Evolutionary conservation across 2,797 vertebrate species (phyloP), one percentile per base, ranked within the genome.

Genomic region (Danio albolineatus): DNA sequence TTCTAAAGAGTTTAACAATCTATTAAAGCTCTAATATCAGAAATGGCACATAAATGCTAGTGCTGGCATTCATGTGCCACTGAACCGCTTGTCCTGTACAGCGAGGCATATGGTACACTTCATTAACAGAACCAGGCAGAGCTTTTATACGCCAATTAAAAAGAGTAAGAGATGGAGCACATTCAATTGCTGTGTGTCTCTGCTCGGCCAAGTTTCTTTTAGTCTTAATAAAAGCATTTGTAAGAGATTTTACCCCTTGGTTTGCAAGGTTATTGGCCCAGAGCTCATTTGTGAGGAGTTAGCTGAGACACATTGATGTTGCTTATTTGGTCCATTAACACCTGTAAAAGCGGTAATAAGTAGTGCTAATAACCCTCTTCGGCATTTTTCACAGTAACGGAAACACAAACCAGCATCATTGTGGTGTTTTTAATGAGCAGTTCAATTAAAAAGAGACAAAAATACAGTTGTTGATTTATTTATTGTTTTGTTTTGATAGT

Each of bases 91-190:
- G 66, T 82, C 71, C 73, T 49, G 76, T 76, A 70, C 83, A 56
- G 19, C 48, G 83, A 74, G 86, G 88, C 89, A 89, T 84, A 87
- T 85, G 79, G 73, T 61, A 59, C 64, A 74, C 82, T 82, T 81
- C 48, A 71, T 84, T 79, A 91, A 87, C 84, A 57, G 17, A 86
- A 83, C 62, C 75, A 66, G 83, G 79, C 59, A 59, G 53, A 84
- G 73, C 28, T 88, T 92, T 92, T 89, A 90, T 90, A 86, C 78
- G 62, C 56, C 80, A 86, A 87, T 90, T 87, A 90, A 86, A 73
- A 19, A 19, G 62, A 72, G 36, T 73, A 76, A 86, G 82, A 85
- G 75, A 79, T 65, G 82, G 82, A 80, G 81, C 72, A 77, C 36
- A 78, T 80, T 82, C 54, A 57, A 53, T 65, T 0, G 7, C 59